Evolutionary conservation across 2,797 vertebrate genomes (phyloP).

Genomic region (Eulemur albifrons): DNA sequence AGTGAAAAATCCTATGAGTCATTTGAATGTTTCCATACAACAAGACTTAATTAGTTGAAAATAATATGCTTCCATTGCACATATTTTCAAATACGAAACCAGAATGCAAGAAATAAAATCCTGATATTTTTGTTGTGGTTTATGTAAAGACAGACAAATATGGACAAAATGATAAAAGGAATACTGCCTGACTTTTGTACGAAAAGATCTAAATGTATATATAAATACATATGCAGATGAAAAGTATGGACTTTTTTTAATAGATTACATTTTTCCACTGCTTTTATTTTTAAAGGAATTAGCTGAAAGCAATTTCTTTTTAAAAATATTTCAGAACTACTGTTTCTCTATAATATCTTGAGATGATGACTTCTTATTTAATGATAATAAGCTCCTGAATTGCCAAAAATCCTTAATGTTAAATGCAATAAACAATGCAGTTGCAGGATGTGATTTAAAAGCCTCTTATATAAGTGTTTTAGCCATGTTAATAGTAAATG

Average conservation of each 20-base stretch:
- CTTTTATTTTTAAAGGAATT: conserved; percentile 23
- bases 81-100: conserved; percentile 30
- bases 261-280: not conserved
- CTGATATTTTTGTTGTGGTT: not conserved
- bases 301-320: not conserved
- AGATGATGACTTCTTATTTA: not conserved
- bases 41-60: conserved; percentile 2
- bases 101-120: conserved; percentile 8
- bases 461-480: not conserved
- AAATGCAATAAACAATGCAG: not conserved
- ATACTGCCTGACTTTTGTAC: not conserved
- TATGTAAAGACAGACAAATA: not conserved
- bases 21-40: not conserved
- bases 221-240: not conserved
- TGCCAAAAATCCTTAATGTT: not conserved
- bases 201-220: not conserved
- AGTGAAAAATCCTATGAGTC: not conserved
- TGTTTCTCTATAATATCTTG: not conserved
- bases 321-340: not conserved
- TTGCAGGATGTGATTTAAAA: conserved; percentile 14
- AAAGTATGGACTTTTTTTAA: not conserved
- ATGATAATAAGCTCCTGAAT: not conserved
- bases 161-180: not conserved
- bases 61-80: not conserved
- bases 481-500: not conserved